Evolutionary conservation across 1,140 invertebrate species (phyloP).

Genomic region (Brachionus plicatilis): DNA sequence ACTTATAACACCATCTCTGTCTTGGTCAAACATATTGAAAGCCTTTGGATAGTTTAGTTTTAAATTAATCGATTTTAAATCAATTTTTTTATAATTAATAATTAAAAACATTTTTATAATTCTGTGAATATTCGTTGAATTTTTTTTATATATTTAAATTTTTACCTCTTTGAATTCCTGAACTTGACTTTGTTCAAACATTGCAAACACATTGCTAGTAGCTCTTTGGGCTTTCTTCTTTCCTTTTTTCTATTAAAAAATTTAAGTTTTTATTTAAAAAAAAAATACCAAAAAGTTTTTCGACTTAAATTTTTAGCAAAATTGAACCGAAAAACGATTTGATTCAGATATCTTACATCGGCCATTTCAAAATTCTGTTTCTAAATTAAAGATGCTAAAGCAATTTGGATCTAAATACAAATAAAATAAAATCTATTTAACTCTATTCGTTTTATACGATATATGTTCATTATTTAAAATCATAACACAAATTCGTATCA

Average conservation of each 20-base stretch:
- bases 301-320: background rate
- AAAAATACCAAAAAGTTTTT: background rate
- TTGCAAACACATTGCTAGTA: slow-evolving; percentile 53
- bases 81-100: background rate
- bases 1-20: slow-evolving; percentile 41
- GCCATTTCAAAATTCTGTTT: slow-evolving; percentile 9
- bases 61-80: background rate
- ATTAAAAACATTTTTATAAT: background rate
- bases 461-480: background rate
- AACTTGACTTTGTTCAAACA: slow-evolving; percentile 51
- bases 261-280: background rate
- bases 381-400: slow-evolving; percentile 25
- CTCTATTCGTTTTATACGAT: background rate
- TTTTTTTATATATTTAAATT: background rate
- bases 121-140: background rate
- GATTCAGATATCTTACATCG: background rate
- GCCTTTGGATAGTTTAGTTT: slow-evolving; percentile 11
- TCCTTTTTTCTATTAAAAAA: slow-evolving; percentile 35
- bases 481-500: background rate
- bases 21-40: slow-evolving; percentile 43
- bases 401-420: slow-evolving; percentile 24
- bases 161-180: slow-evolving; percentile 82
- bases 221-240: slow-evolving; percentile 47
- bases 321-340: background rate
- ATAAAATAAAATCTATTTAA: slow-evolving; percentile 10